These are phyloP conservation scores for Drosophila nebulosa DNA, from an alignment of 1,140 invertebrate species.

Conservation along the genomic window DNA sequence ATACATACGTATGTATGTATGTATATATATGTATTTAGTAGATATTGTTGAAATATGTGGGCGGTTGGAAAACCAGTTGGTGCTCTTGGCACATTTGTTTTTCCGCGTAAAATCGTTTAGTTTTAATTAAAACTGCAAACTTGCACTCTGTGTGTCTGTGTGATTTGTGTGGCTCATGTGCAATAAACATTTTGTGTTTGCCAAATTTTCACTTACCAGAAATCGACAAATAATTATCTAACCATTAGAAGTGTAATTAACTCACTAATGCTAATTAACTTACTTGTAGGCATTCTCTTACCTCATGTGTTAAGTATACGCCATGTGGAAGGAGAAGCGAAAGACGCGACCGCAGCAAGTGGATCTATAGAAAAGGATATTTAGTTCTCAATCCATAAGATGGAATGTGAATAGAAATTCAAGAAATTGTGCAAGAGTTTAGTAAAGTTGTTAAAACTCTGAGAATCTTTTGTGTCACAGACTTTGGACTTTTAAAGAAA, in stretches of 20 bases:
- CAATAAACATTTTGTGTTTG: slow-evolving; percentile 7
- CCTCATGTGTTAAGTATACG: neutral
- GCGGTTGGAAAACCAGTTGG: neutral
- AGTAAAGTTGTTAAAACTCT: too few species aligned
- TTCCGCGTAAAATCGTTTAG: slow-evolving; percentile 5
- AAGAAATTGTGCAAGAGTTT: too few species aligned
- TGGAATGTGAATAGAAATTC: too few species aligned
- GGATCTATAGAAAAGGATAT: too few species aligned
- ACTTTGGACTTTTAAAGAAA: too few species aligned
- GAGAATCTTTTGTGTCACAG: too few species aligned
- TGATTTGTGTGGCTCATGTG: slow-evolving; percentile 9
- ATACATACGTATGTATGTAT: neutral
- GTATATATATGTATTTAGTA: neutral
- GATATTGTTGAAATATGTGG: neutral
- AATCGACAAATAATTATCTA: neutral
- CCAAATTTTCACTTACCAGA: neutral
- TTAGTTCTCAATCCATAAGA: too few species aligned
- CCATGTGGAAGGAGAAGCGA: neutral
- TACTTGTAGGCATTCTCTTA: neutral
- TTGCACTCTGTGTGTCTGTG: neutral
- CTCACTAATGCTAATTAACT: neutral
- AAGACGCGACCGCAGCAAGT: neutral
- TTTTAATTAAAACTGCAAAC: slow-evolving; percentile 19
- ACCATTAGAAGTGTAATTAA: neutral
- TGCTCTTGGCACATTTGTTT: slow-evolving; percentile 7